phyloP scores from a whole-genome alignment of 2,888 invertebrate species.

The Leptogaster cylindrica region DNA sequence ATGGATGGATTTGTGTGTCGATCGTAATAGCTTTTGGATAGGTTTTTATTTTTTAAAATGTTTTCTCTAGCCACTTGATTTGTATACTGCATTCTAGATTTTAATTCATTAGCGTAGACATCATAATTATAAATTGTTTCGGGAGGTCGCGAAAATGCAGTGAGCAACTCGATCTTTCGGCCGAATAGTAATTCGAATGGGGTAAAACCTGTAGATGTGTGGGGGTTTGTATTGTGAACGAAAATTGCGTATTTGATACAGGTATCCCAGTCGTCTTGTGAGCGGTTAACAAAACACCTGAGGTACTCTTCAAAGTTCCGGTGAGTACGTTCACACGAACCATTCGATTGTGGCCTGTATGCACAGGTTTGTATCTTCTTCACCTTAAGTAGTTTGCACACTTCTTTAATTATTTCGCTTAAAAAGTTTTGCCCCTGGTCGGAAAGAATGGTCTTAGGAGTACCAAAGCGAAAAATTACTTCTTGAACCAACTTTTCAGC shows the following conservation, averaged over 20 bases:
- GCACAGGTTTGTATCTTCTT: slow-evolving; percentile 3
- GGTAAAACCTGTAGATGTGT: slow-evolving; percentile 7
- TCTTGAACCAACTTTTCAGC: slow-evolving; percentile 46
- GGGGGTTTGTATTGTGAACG: not conserved
- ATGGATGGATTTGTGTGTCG: not conserved
- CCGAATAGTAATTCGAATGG: slow-evolving; percentile 1
- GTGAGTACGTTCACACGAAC: slow-evolving; percentile 2
- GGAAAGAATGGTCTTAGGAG: not conserved
- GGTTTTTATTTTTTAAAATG: not conserved
- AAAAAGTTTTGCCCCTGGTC: not conserved
- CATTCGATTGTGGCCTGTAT: slow-evolving; percentile 13
- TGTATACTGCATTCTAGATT: not conserved
- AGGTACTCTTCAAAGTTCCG: not conserved
- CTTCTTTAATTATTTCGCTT: not conserved
- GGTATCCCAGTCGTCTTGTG: not conserved
- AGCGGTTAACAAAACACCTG: not conserved
- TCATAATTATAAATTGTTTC: not conserved
- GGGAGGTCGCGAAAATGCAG: not conserved
- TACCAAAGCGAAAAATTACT: not conserved
- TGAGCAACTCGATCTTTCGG: not conserved
- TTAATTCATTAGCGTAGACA: not conserved
- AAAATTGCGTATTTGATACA: slow-evolving; percentile 9
- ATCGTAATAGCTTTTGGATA: not conserved
- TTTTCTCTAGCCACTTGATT: slow-evolving; percentile 2
- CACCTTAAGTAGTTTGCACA: slow-evolving; percentile 6